A percentile compares a stretch with the other conserved stretches of the same genome.
These are phyloP conservation scores for Tethea ocularis DNA, from an alignment of 2,888 invertebrate genomes.

Conservation along the genomic window DNA sequence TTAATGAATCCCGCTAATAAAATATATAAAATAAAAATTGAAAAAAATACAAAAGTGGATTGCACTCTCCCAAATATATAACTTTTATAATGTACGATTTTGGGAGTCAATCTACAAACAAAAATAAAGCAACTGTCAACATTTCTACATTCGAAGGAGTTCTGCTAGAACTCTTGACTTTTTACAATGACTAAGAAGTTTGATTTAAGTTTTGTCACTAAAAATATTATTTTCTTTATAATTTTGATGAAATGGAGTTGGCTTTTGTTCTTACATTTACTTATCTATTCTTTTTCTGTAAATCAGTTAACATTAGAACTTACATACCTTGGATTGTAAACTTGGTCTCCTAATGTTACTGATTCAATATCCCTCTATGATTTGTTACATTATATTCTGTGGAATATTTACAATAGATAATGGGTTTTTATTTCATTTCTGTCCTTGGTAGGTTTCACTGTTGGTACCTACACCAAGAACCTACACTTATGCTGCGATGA, in stretches of 20 bases:
- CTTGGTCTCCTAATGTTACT: slow-evolving; percentile 72
- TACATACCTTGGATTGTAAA: slow-evolving; percentile 75
- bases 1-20: slow-evolving; percentile 70
- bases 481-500: too few species aligned
- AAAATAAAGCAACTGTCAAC: slow-evolving; percentile 80
- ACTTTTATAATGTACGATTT: slow-evolving; percentile 58
- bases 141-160: slow-evolving; percentile 73
- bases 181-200: slow-evolving; percentile 63
- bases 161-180: slow-evolving; percentile 59
- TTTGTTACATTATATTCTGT: slow-evolving; percentile 78
- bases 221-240: slow-evolving; percentile 60
- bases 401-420: slow-evolving; percentile 66
- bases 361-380: slow-evolving; percentile 66
- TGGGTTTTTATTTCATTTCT: slow-evolving; percentile 54
- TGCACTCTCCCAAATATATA: slow-evolving; percentile 58
- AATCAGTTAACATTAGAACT: slow-evolving; percentile 62
- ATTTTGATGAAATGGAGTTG: slow-evolving; percentile 71
- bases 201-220: slow-evolving; percentile 70
- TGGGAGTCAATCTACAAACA: slow-evolving; percentile 75
- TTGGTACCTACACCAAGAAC: too few species aligned
- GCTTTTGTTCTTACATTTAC: slow-evolving; percentile 72
- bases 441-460: neutral
- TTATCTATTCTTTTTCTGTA: slow-evolving; percentile 60
- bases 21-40: slow-evolving; percentile 78
- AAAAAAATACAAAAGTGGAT: slow-evolving; percentile 73